Evolutionary conservation across 1,140 invertebrate species (phyloP).

Genomic region (Drosophila obscura): DNA sequence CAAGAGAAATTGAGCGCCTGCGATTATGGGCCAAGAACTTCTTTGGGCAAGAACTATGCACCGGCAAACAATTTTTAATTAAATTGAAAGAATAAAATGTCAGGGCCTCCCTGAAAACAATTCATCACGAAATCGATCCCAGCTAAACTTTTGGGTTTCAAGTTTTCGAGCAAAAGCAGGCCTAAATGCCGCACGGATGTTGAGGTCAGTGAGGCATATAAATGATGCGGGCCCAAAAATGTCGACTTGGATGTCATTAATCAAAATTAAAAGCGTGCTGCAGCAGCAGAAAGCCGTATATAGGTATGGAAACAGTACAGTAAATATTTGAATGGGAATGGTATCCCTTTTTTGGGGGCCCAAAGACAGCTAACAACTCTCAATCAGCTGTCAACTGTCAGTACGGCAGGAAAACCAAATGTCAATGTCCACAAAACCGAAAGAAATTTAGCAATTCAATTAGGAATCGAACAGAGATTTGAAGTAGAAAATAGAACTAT

Average conservation of each 20-base stretch:
- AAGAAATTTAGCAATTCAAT: slow-evolving; percentile 17
- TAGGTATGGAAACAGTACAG: slow-evolving; percentile 24
- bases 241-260: slow-evolving; percentile 56
- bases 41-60: slow-evolving; percentile 44
- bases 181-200: slow-evolving; percentile 25
- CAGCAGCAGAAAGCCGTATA: slow-evolving; percentile 15
- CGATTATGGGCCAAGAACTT: slow-evolving; percentile 61
- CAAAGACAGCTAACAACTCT: slow-evolving; percentile 31
- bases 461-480: not conserved
- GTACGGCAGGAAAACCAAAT: slow-evolving; percentile 36
- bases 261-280: slow-evolving; percentile 76
- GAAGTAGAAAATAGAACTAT: too few species aligned
- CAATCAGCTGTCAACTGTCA: slow-evolving; percentile 64
- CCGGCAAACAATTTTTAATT: slow-evolving; percentile 76
- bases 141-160: slow-evolving; percentile 31
- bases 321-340: slow-evolving; percentile 6
- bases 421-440: slow-evolving; percentile 4
- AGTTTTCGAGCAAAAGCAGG: slow-evolving; percentile 16
- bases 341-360: slow-evolving; percentile 9
- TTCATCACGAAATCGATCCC: slow-evolving; percentile 73
- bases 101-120: slow-evolving; percentile 29
- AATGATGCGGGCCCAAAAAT: slow-evolving; percentile 62
- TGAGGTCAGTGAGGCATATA: slow-evolving; percentile 62
- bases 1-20: slow-evolving; percentile 25
- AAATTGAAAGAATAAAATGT: slow-evolving; percentile 52